Conservation (phyloP, 2,888 invertebrate genomes). For the Ernsta delagoae region DNA sequence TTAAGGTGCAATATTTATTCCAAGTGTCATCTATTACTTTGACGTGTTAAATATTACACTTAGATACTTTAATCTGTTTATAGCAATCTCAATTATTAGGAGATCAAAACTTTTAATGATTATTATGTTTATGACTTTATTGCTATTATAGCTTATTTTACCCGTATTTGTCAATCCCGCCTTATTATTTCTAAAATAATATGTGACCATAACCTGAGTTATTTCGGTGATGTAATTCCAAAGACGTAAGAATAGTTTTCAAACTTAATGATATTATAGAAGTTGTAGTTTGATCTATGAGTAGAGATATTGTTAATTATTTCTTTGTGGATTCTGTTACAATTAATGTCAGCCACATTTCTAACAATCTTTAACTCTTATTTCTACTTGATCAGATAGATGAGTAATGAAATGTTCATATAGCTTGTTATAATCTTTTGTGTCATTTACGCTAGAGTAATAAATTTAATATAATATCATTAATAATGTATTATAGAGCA, state of each 20-base stretch:
- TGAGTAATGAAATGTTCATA: slow-evolving; percentile 40
- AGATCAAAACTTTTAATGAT: neutral
- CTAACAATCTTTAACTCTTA: slow-evolving; percentile 39
- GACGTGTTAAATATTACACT: slow-evolving; percentile 1
- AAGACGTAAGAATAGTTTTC: slow-evolving; percentile 82
- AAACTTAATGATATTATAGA: slow-evolving; percentile 67
- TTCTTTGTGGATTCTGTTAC: slow-evolving; percentile 41
- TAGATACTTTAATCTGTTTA: slow-evolving; percentile 14
- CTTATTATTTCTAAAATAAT: slow-evolving; percentile 64
- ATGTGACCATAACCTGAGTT: slow-evolving; percentile 82
- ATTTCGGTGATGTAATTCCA: slow-evolving; percentile 84
- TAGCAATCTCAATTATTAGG: slow-evolving; percentile 21
- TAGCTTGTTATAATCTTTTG: slow-evolving; percentile 28
- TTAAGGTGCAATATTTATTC: slow-evolving; percentile 41
- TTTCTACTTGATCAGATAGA: slow-evolving; percentile 38
- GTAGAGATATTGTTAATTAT: slow-evolving; percentile 38
- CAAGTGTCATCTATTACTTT: slow-evolving; percentile 7
- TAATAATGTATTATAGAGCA: slow-evolving; percentile 43
- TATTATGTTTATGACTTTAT: slow-evolving; percentile 35
- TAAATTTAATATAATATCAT: slow-evolving; percentile 45
- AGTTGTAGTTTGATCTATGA: slow-evolving; percentile 39
- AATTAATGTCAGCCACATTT: slow-evolving; percentile 42
- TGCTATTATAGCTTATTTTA: slow-evolving; percentile 48
- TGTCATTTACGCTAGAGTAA: slow-evolving; percentile 32
- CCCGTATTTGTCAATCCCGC: slow-evolving; percentile 70